Base-by-base conservation (phyloP, 1,140 invertebrate genomes). In the Heliconius congener region DNA sequence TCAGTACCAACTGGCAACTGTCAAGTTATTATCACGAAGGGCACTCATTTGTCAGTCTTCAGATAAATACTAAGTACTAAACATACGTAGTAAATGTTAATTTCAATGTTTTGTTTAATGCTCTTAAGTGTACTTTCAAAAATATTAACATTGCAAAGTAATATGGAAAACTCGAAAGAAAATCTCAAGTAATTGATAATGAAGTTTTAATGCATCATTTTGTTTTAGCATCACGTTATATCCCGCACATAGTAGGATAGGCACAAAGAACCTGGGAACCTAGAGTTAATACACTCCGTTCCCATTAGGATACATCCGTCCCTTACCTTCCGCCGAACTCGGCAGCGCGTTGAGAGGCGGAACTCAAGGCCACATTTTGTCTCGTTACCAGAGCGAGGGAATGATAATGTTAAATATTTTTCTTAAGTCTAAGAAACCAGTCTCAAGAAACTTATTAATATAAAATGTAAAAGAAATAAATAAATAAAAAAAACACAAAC, bases 31-130 rank as follows among this genome's bases (percentile, higher is more conserved):
- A 66, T 66, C 55, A 66, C 27, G 27, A 66, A 66, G 13, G 60
- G 60, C 30, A 66, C 60, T 66, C 27, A 66, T 27, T 66, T 66
- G 60, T 66, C 60, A 66, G 60, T 66, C 23, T 66, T 66, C 27
- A 66, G 60, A 66, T 66, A 27, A 66, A 27, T 23, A 30, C 23
- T 27, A 66, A 37, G 16, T 30, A 66, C 60, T 60, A 37, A 37
- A 37, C 34, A 37, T 6, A 23, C n/a, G n/a, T n/a, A 27, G 34
- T 37, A 37, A 37, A 8, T 66, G 23, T 66, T 27, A 5, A 30
- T 66, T 66, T 16, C 60, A 66, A 30, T 30, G 60, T 60, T 60
- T 23, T 66, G 27, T 66, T 27, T 66, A 27, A 27, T 13, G 13
- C 23, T 66, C 60, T 27, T 13, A 66, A 66, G 60, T 66, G 60